phyloP scores from a whole-genome alignment of 2,797 vertebrate species.

The Catharus ustulatus region DNA sequence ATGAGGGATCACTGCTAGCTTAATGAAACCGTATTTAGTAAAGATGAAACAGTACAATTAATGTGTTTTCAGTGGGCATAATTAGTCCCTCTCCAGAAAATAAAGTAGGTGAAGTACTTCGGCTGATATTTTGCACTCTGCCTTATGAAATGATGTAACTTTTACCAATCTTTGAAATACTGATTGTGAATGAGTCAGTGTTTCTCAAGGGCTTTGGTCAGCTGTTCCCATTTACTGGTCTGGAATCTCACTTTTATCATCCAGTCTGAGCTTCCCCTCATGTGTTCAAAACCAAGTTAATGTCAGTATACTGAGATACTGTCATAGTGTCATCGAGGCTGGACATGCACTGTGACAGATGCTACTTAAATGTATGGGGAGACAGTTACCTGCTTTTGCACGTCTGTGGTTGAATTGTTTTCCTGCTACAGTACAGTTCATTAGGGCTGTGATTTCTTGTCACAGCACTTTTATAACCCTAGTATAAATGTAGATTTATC shows the following conservation, averaged over 20 bases:
- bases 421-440: neutral
- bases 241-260: constrained; percentile 51
- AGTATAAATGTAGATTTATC: neutral
- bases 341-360: neutral
- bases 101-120: neutral
- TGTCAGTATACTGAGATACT: neutral
- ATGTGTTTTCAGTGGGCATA: neutral
- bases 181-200: constrained; percentile 36
- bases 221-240: constrained; percentile 54
- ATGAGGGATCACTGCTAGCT: neutral
- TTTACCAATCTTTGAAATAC: constrained; percentile 53
- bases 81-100: neutral
- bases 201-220: constrained; percentile 55
- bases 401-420: neutral
- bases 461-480: neutral
- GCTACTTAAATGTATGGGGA: neutral
- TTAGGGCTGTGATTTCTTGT: neutral
- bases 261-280: neutral
- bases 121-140: constrained; percentile 18
- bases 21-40: neutral
- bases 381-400: neutral
- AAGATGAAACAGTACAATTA: neutral
- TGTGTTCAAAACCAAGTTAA: neutral
- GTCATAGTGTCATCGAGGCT: neutral
- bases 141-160: constrained; percentile 38